Evolutionary conservation across 2,797 vertebrate genomes (phyloP).

Genomic region (Dendrocincla fuliginosa): DNA sequence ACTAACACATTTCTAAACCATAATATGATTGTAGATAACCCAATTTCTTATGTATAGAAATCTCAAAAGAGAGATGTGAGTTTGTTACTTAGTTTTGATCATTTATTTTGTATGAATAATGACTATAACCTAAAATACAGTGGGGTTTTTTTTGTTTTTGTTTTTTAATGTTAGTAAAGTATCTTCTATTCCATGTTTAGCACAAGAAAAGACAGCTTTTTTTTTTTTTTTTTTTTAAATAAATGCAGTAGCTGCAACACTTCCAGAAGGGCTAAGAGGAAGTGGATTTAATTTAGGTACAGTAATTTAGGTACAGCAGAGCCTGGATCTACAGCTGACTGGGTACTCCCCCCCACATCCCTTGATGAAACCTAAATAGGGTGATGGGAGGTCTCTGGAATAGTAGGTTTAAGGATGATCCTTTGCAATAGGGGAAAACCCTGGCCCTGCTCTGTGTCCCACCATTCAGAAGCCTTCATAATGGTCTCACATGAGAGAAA

Average conservation of each 20-base stretch:
- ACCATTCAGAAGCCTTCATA: neutral
- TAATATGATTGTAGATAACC: slow-evolving; percentile 58
- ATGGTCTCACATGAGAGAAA: neutral
- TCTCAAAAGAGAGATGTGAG: slow-evolving; percentile 59
- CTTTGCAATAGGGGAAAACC: neutral
- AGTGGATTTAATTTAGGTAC: neutral
- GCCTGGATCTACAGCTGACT: neutral
- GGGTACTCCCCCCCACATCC: neutral
- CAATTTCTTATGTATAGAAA: slow-evolving; percentile 64
- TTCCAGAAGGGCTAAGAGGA: neutral
- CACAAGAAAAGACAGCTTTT: neutral
- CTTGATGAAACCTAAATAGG: neutral
- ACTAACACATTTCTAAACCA: slow-evolving; percentile 60
- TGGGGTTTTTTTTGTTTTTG: neutral
- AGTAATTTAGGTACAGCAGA: neutral
- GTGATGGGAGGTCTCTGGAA: neutral
- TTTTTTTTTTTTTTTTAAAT: neutral
- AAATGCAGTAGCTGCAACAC: neutral
- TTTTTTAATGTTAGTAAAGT: slow-evolving; percentile 8
- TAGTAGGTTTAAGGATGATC: neutral
- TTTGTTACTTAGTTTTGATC: slow-evolving; percentile 59
- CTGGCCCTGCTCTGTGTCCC: neutral
- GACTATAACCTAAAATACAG: slow-evolving; percentile 37
- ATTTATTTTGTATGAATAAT: slow-evolving; percentile 61
- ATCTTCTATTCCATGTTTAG: slow-evolving; percentile 4